Evolutionary conservation across 2,888 invertebrate genomes (phyloP).

Genomic region (Hirtodrosophila confusa): DNA sequence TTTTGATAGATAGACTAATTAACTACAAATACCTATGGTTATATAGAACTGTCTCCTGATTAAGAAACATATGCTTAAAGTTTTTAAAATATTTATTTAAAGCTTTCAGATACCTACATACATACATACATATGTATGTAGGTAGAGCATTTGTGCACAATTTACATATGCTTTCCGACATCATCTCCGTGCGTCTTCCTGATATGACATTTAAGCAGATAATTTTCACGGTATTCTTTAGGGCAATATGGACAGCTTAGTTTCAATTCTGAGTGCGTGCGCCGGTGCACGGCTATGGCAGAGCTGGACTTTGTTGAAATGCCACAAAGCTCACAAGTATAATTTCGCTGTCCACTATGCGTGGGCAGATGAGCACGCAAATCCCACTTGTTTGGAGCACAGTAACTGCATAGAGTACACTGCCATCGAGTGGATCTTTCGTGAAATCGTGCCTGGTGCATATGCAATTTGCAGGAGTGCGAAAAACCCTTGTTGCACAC

Average conservation of each 20-base stretch:
- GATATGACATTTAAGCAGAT: constrained; percentile 45
- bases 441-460: constrained; percentile 42
- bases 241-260: constrained; percentile 37
- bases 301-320: constrained; percentile 42
- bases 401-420: constrained; percentile 46
- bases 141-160: too few species aligned
- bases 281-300: constrained; percentile 48
- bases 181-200: constrained; percentile 20
- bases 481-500: constrained; percentile 32
- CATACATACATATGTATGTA: too few species aligned
- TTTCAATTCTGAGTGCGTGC: constrained; percentile 31
- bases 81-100: too few species aligned
- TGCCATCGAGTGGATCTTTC: constrained; percentile 24
- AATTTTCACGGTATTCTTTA: constrained; percentile 44
- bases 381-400: constrained; percentile 49
- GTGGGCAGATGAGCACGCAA: constrained; percentile 27
- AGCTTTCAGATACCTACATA: too few species aligned
- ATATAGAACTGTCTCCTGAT: too few species aligned
- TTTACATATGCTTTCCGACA: neutral
- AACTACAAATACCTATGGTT: neutral
- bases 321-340: constrained; percentile 53
- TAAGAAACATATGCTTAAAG: too few species aligned
- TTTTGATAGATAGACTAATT: too few species aligned
- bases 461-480: constrained; percentile 28
- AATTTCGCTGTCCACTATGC: constrained; percentile 45